Evolutionary conservation across 2,888 invertebrate species (phyloP), one percentile per base, ranked within the genome.

Genomic region (Hyalella azteca): DNA sequence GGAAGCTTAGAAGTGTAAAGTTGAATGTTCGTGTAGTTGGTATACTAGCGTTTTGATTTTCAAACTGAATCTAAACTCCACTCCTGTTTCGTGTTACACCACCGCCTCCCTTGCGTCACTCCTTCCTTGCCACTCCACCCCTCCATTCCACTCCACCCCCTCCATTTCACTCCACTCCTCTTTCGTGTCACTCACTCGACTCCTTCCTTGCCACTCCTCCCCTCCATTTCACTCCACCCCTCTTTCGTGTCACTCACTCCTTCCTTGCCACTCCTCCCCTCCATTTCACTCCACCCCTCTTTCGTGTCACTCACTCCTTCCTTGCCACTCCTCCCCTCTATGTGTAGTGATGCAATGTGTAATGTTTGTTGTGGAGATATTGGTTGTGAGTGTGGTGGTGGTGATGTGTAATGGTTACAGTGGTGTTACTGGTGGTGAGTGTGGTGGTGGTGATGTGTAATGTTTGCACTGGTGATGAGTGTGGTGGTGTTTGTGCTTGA

Each of bases 221-320:
- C 39, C 29, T n/a, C 13, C 22, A 15, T 59, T 45, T 49, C 36
- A 7, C 13, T 49, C 49, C 49, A 9, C 15, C 19, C n/a, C 11
- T 45, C 13, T 45, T 19, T 45, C 19, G 45, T 45, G 45, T 1
- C 45, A 11, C 26, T 41, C 36, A 15, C 22, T 50, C 22, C 76
- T 22, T 32, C 39, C 40, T 36, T 32, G 15, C 26, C 29, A 13
- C 19, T n/a, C 41, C 22, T 32, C 50, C 41, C 29, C 22, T 15
- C 15, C 36, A n/a, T 36, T 40, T 39, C 22, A 40, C 49, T 41
- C 45, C n/a, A 15, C 40, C 3, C 39, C 29, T n/a, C 13, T 13
- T 19, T 59, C 60, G 29, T 48, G 39, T 36, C 45, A 48, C 59
- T 40, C 77, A n/a, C 73, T 49, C 36, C n/a, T n/a, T n/a, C n/a